phyloP scores from a whole-genome alignment of 2,888 invertebrate genomes.

The Acanthacorydalis orientalis region DNA sequence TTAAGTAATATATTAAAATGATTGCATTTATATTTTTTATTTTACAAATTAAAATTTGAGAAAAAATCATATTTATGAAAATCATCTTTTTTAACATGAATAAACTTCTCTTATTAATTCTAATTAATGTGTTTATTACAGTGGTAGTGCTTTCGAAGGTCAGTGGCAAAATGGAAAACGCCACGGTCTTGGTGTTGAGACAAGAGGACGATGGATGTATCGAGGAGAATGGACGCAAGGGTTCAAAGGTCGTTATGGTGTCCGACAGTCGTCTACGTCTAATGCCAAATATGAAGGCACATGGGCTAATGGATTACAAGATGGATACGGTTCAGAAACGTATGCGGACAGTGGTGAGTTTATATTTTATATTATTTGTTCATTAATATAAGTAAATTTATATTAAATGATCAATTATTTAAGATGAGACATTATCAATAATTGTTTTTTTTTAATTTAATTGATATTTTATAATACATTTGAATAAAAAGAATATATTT shows the following conservation, averaged over 20 bases:
- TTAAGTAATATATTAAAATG: too few relatives aligned
- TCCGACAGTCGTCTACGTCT: slow-evolving; percentile 86
- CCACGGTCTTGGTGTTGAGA: slow-evolving; percentile 95
- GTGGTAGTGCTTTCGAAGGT: slow-evolving; percentile 91
- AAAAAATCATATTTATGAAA: too few relatives aligned
- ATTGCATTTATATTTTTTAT: too few relatives aligned
- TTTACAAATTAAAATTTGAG: too few relatives aligned
- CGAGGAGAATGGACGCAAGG: slow-evolving; percentile 98
- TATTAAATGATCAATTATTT: too few relatives aligned
- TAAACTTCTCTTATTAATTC: neutral
- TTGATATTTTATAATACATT: too few relatives aligned
- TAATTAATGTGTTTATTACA: slow-evolving; percentile 28
- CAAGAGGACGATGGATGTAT: slow-evolving; percentile 92
- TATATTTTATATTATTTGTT: neutral
- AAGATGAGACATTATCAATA: too few relatives aligned
- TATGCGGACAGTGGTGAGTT: slow-evolving; percentile 96
- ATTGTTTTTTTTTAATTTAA: too few relatives aligned
- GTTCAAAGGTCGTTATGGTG: slow-evolving; percentile 96
- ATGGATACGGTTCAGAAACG: slow-evolving; percentile 98
- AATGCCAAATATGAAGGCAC: slow-evolving; percentile 95
- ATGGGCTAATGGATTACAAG: slow-evolving; percentile 97
- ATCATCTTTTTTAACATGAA: too few relatives aligned
- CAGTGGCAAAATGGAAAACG: slow-evolving; percentile 99
- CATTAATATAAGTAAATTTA: too few relatives aligned
- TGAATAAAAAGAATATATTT: too few relatives aligned